A percentile compares a stretch with the other conserved stretches of the same genome.
phyloP scores from a whole-genome alignment of 2,113 vertebrate genomes.

The Euleptes europaea region DNA sequence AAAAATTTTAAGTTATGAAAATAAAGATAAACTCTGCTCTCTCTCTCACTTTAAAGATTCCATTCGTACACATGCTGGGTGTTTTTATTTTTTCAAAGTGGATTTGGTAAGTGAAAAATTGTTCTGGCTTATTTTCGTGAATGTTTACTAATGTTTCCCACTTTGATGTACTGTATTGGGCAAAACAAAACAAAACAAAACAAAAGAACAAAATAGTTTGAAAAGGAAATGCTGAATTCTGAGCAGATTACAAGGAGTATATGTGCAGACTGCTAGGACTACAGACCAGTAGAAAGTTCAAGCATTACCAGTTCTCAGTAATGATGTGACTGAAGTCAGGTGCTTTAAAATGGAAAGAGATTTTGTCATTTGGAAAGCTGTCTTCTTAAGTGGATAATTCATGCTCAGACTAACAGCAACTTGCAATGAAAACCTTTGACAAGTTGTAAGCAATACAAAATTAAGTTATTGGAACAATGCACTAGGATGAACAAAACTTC shows the following conservation, averaged over 20 bases:
- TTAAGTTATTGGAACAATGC: neutral
- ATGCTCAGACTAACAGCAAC: constrained; percentile 21
- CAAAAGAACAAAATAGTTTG: constrained; percentile 36
- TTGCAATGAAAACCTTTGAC: neutral
- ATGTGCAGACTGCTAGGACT: constrained; percentile 32
- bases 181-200: constrained; percentile 46
- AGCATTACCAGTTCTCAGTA: constrained; percentile 45
- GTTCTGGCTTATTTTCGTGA: constrained; percentile 63
- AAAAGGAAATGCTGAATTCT: constrained; percentile 49
- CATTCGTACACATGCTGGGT: constrained; percentile 75
- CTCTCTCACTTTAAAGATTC: constrained; percentile 77
- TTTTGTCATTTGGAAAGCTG: constrained; percentile 7
- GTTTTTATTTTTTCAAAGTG: constrained; percentile 78
- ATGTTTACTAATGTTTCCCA: constrained; percentile 50
- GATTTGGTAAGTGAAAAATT: constrained; percentile 79
- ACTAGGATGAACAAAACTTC: neutral
- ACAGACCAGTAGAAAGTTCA: constrained; percentile 36
- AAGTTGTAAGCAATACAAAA: neutral
- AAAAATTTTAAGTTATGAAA: constrained; percentile 72
- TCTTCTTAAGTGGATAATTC: constrained; percentile 36
- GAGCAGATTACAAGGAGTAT: constrained; percentile 41
- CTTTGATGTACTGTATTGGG: constrained; percentile 57
- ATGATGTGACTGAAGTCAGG: constrained; percentile 42
- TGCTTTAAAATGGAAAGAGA: constrained; percentile 8
- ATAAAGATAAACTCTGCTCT: constrained; percentile 82